These are phyloP conservation scores for Palythoa grandiflora DNA, from an alignment of 92 coral and sea anemone species.

Conservation along the genomic window DNA sequence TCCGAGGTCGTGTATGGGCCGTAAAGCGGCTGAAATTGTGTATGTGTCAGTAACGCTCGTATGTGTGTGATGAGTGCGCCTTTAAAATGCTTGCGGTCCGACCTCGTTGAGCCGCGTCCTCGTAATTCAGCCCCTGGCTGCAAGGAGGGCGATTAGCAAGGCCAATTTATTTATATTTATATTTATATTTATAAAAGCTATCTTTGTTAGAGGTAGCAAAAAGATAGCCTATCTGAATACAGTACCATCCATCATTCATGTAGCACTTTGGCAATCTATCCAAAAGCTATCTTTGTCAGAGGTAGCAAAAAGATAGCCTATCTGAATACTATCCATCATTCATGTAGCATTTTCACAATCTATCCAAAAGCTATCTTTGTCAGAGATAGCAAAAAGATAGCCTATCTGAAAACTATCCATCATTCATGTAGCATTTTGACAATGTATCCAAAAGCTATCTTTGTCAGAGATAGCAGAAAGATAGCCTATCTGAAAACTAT, in stretches of 20 bases:
- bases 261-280: neutral
- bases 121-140: too few species aligned
- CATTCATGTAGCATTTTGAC: neutral
- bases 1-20: too few species aligned
- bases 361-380: neutral
- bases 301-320: neutral
- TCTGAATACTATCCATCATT: neutral
- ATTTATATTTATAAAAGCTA: too few species aligned
- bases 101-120: too few species aligned
- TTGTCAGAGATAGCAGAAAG: neutral
- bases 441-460: neutral
- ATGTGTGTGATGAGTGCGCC: too few species aligned
- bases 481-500: conserved; percentile 32
- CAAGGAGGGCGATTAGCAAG: too few species aligned
- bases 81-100: too few species aligned
- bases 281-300: neutral
- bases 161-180: too few species aligned
- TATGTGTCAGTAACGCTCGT: too few species aligned
- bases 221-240: neutral
- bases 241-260: neutral
- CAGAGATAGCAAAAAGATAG: neutral
- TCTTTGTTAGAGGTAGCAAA: neutral
- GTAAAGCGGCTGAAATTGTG: too few species aligned
- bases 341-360: neutral
- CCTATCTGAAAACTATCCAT: conserved; percentile 33